phyloP scores from a whole-genome alignment of 2,888 invertebrate species.

The Eulithis prunata region DNA sequence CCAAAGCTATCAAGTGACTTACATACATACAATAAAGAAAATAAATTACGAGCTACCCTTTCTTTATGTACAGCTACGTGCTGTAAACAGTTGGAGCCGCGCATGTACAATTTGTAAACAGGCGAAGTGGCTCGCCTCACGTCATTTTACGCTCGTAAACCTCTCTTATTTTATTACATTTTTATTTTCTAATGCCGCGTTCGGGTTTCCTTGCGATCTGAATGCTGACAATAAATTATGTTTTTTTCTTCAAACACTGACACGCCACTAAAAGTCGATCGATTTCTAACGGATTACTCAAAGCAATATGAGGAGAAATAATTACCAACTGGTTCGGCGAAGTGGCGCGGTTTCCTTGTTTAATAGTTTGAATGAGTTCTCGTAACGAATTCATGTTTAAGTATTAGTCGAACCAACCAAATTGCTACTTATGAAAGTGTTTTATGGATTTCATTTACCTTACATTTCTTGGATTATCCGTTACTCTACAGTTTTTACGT shows the following conservation, averaged over 20 bases:
- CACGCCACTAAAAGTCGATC: slow-evolving; percentile 83
- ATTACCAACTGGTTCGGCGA: slow-evolving; percentile 77
- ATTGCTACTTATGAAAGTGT: slow-evolving; percentile 24
- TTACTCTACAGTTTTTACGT: too few species aligned
- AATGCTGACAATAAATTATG: slow-evolving; percentile 82
- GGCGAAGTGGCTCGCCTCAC: slow-evolving; percentile 70
- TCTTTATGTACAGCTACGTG: slow-evolving; percentile 56
- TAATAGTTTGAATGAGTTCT: slow-evolving; percentile 77
- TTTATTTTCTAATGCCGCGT: slow-evolving; percentile 81
- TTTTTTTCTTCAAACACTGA: slow-evolving; percentile 81
- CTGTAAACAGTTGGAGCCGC: slow-evolving; percentile 49
- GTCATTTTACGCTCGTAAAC: slow-evolving; percentile 84
- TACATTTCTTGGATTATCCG: too few species aligned
- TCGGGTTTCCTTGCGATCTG: slow-evolving; percentile 81
- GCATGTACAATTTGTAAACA: slow-evolving; percentile 69
- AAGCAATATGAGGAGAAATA: slow-evolving; percentile 78
- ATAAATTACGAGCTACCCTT: slow-evolving; percentile 75
- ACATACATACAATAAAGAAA: slow-evolving; percentile 62
- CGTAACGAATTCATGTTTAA: slow-evolving; percentile 50
- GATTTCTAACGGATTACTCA: slow-evolving; percentile 84
- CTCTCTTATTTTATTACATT: slow-evolving; percentile 80
- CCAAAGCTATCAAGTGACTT: slow-evolving; percentile 70
- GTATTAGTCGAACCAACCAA: slow-evolving; percentile 41
- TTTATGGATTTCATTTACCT: slow-evolving; percentile 15
- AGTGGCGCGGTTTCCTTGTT: slow-evolving; percentile 79